Evolutionary conservation across 2,113 vertebrate genomes (phyloP).

Genomic region (Amphiprion percula): DNA sequence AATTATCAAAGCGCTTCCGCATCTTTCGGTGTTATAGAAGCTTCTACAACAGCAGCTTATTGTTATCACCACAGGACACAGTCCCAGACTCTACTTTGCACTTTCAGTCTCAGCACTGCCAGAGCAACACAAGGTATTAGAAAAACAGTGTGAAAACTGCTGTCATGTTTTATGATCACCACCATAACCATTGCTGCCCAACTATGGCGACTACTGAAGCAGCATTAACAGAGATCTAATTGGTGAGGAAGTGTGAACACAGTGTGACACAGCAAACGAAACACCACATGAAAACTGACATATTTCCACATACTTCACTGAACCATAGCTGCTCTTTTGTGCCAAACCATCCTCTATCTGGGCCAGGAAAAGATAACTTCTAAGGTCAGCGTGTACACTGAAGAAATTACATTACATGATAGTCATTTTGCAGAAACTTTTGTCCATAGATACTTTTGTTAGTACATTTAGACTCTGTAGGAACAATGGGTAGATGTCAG

Average conservation of each 20-base stretch:
- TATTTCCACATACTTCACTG: constrained; percentile 16
- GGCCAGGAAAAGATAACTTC: neutral
- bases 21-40: constrained; percentile 30
- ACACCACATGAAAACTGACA: constrained; percentile 13
- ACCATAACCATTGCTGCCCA: constrained; percentile 1
- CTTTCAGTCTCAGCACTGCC: constrained; percentile 26
- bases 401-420: neutral
- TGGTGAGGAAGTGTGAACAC: neutral
- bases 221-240: neutral
- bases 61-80: constrained; percentile 53
- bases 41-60: constrained; percentile 12
- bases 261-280: neutral
- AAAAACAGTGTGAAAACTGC: constrained; percentile 28
- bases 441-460: neutral
- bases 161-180: constrained; percentile 45
- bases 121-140: constrained; percentile 3
- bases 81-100: constrained; percentile 55
- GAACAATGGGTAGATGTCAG: neutral
- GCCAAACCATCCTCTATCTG: neutral
- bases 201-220: constrained; percentile 13
- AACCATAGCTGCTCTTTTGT: neutral
- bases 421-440: neutral
- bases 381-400: constrained; percentile 23
- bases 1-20: constrained; percentile 54
- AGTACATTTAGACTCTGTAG: neutral